These are phyloP conservation scores for Eulemur rufifrons DNA, from an alignment of 2,113 vertebrate genomes.

Conservation along the genomic window DNA sequence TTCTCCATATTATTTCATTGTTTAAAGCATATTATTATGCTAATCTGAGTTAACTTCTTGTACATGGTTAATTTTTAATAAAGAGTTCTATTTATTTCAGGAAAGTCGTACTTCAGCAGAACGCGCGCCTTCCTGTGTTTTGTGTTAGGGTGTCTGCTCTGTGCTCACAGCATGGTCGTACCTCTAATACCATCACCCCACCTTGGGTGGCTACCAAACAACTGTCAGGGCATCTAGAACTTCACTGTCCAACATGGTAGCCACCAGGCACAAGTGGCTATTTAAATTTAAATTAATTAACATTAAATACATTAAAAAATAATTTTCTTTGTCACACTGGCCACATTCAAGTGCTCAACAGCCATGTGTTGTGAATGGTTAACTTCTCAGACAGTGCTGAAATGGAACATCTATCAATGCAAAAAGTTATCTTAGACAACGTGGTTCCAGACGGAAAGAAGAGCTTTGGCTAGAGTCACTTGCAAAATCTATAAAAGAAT, in stretches of 20 bases:
- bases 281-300: background rate
- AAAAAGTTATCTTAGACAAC: background rate
- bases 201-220: background rate
- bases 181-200: no score
- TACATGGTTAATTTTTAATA: background rate
- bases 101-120: background rate
- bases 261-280: background rate
- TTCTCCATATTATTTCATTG: background rate
- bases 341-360: background rate
- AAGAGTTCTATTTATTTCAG: background rate
- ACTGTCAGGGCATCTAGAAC: no score
- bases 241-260: background rate
- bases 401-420: background rate
- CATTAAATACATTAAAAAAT: background rate
- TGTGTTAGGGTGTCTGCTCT: background rate
- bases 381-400: background rate
- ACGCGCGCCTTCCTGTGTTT: background rate
- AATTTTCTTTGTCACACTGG: background rate
- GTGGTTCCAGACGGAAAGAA: background rate
- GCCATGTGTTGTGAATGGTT: background rate
- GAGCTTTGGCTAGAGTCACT: background rate
- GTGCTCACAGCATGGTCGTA: rapidly evolving
- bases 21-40: background rate
- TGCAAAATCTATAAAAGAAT: background rate
- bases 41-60: background rate